phyloP scores from a whole-genome alignment of 2,888 invertebrate genomes.

The Neoascia interrupta region DNA sequence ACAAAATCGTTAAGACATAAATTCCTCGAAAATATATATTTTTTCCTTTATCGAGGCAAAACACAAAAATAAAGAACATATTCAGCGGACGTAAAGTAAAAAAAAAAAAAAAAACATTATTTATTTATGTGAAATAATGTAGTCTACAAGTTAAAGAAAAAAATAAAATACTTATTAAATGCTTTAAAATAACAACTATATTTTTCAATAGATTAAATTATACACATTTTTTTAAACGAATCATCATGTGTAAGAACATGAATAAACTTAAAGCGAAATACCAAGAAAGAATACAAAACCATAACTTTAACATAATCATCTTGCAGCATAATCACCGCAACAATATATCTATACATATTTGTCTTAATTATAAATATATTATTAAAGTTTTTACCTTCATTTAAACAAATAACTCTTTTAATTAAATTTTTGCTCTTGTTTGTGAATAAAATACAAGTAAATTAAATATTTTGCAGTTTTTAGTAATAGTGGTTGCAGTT shows the following conservation, averaged over 20 bases:
- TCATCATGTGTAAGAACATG: conserved; percentile 20
- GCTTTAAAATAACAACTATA: conserved; percentile 65
- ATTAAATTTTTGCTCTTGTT: conserved; percentile 31
- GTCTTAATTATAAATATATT: conserved; percentile 21
- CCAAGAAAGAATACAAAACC: conserved; percentile 25
- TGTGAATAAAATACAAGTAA: conserved; percentile 44
- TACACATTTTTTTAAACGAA: conserved; percentile 50
- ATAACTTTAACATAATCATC: conserved; percentile 48
- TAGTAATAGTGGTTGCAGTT: conserved; percentile 42
- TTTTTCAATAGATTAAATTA: conserved; percentile 66
- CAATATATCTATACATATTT: conserved; percentile 25
- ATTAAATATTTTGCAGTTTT: conserved; percentile 39
- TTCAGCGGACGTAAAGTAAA: conserved; percentile 59
- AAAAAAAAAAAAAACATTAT: conserved; percentile 47
- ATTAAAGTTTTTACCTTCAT: background rate
- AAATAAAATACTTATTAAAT: conserved; percentile 61
- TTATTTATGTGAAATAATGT: conserved; percentile 67
- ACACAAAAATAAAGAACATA: conserved; percentile 36
- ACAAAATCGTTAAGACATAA: conserved; percentile 20
- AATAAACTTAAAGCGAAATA: conserved; percentile 47
- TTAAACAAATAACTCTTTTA: too few relatives aligned
- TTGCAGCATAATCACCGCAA: conserved; percentile 58
- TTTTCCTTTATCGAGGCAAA: conserved; percentile 53
- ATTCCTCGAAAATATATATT: conserved; percentile 34
- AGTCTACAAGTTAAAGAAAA: conserved; percentile 43